A percentile compares a stretch with the other conserved stretches of the same genome.
These are phyloP conservation scores for Ceyx melanurus DNA, from an alignment of 2,113 vertebrate species.

Conservation along the genomic window DNA sequence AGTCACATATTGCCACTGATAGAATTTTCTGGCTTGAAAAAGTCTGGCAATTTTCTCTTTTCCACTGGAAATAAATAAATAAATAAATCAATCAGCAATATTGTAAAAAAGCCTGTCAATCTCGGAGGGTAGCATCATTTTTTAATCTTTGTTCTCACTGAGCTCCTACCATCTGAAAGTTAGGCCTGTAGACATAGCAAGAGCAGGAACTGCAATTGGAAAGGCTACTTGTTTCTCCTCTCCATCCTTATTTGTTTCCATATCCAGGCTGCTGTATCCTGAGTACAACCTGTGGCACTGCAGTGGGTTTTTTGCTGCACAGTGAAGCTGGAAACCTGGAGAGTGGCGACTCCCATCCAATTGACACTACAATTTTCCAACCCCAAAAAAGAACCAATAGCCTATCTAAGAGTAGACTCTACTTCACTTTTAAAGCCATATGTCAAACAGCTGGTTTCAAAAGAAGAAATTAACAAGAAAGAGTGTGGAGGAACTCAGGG, in stretches of 20 bases:
- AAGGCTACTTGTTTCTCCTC: background rate
- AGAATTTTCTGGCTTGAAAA: background rate
- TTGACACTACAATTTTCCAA: background rate
- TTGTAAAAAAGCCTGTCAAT: background rate
- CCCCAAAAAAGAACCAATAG: background rate
- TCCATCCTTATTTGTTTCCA: background rate
- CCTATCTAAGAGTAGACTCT: background rate
- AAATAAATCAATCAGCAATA: background rate
- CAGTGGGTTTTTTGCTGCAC: background rate
- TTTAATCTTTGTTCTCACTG: background rate
- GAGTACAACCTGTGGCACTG: background rate
- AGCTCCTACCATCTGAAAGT: background rate
- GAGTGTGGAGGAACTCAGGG: background rate
- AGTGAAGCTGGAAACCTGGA: background rate
- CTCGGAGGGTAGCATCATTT: background rate
- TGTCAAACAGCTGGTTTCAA: conserved; percentile 51
- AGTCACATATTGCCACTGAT: background rate
- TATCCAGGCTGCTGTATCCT: background rate
- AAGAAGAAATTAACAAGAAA: conserved; percentile 16
- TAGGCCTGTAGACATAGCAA: background rate
- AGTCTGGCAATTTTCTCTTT: background rate
- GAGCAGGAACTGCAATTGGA: background rate
- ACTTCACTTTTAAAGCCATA: conserved; percentile 33
- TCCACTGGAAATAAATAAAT: background rate
- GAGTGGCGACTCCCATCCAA: background rate